Evolutionary conservation across 2,888 invertebrate species (phyloP).

Genomic region (Pyrgus malvae): DNA sequence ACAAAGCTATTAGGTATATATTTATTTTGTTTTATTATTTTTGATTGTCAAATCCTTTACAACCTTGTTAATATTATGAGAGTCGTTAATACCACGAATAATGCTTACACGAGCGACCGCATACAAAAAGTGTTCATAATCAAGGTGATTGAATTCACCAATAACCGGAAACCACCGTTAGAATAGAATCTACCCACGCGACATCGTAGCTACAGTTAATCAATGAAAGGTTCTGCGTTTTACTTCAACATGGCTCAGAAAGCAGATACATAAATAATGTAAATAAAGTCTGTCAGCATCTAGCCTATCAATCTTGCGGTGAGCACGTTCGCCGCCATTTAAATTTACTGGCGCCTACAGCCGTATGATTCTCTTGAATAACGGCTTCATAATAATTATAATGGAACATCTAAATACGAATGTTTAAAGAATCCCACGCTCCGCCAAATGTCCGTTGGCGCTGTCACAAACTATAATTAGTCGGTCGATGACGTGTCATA

Average conservation of each 20-base stretch:
- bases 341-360: not conserved
- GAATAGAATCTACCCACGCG: not conserved
- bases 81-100: not conserved
- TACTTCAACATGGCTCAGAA: not conserved
- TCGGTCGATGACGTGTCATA: conserved; percentile 9
- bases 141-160: not conserved
- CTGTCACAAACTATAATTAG: conserved; percentile 16
- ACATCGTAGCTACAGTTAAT: not conserved
- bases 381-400: conserved; percentile 1
- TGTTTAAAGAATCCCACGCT: conserved; percentile 18
- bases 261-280: not conserved
- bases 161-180: conserved; percentile 1
- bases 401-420: conserved; percentile 3
- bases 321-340: not conserved
- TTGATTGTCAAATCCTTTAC: not conserved
- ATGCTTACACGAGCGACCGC: not conserved
- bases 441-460: conserved; percentile 8
- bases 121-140: not conserved
- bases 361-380: not conserved
- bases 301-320: not conserved
- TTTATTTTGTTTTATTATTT: not conserved
- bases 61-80: not conserved
- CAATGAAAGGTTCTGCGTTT: not conserved
- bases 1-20: not conserved
- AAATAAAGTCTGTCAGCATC: not conserved